These are phyloP conservation scores for Eolophus roseicapilla DNA, from an alignment of 2,113 vertebrate genomes.

Conservation along the genomic window DNA sequence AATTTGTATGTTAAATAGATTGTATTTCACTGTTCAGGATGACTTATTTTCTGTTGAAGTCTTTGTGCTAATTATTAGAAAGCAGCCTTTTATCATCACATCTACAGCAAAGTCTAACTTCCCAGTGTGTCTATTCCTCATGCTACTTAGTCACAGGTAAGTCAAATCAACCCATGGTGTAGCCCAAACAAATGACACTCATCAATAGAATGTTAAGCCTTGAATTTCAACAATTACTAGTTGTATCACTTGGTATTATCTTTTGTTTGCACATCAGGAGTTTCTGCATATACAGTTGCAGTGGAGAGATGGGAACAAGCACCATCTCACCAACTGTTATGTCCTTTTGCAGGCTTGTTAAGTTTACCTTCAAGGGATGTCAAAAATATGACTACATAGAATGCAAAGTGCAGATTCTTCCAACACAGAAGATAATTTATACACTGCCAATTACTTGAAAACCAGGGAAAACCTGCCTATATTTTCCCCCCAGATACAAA, in stretches of 20 bases:
- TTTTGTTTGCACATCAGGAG: neutral
- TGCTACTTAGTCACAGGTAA: neutral
- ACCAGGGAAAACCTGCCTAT: neutral
- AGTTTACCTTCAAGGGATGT: neutral
- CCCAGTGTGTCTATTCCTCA: neutral
- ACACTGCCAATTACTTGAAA: neutral
- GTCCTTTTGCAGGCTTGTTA: neutral
- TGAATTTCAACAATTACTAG: neutral
- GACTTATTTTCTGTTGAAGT: neutral
- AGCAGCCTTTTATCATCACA: neutral
- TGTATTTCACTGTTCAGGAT: neutral
- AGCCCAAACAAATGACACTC: neutral
- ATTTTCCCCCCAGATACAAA: neutral
- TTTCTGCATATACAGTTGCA: neutral
- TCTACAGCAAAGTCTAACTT: neutral
- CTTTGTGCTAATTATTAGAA: neutral
- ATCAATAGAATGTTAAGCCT: neutral
- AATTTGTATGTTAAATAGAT: neutral
- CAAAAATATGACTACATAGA: neutral
- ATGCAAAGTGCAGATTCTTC: neutral
- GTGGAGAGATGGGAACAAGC: neutral
- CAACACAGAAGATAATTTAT: accelerated
- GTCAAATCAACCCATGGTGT: neutral
- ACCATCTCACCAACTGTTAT: accelerated
- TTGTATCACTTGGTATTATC: neutral